These are phyloP conservation scores for Ennomos quercinarius DNA, from an alignment of 2,888 invertebrate species.

Conservation along the genomic window DNA sequence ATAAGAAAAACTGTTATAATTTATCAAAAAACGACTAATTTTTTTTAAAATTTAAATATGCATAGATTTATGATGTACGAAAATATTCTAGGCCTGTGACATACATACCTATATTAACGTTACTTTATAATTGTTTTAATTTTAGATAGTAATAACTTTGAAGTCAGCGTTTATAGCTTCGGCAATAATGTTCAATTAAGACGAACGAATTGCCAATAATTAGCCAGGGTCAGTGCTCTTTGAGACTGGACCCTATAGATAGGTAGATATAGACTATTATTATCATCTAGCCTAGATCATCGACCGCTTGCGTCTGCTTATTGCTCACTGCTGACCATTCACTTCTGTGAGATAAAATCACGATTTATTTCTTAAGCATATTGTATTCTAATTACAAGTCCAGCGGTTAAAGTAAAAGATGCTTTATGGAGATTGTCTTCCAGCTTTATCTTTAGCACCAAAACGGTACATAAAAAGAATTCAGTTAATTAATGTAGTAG, in stretches of 20 bases:
- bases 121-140: too few species aligned
- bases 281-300: slow-evolving; percentile 50
- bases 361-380: slow-evolving; percentile 21
- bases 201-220: slow-evolving; percentile 34
- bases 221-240: slow-evolving; percentile 25
- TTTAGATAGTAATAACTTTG: too few species aligned
- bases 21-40: too few species aligned
- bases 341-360: slow-evolving; percentile 23
- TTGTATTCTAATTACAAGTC: slow-evolving; percentile 31
- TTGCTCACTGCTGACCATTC: slow-evolving; percentile 34
- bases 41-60: too few species aligned
- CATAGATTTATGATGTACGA: too few species aligned
- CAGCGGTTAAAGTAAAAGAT: slow-evolving; percentile 13
- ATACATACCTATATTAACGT: too few species aligned
- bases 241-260: slow-evolving; percentile 15
- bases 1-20: too few species aligned
- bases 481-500: too few species aligned
- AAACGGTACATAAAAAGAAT: too few species aligned
- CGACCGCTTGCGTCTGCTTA: slow-evolving; percentile 35
- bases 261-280: slow-evolving; percentile 19
- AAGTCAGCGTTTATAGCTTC: too few species aligned
- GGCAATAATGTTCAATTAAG: too few species aligned
- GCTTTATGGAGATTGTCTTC: slow-evolving; percentile 5
- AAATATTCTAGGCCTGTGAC: too few species aligned
- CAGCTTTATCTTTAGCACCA: not conserved